Base-by-base conservation (phyloP, 1,140 invertebrate species). In the Metopolophium dirhodum region DNA sequence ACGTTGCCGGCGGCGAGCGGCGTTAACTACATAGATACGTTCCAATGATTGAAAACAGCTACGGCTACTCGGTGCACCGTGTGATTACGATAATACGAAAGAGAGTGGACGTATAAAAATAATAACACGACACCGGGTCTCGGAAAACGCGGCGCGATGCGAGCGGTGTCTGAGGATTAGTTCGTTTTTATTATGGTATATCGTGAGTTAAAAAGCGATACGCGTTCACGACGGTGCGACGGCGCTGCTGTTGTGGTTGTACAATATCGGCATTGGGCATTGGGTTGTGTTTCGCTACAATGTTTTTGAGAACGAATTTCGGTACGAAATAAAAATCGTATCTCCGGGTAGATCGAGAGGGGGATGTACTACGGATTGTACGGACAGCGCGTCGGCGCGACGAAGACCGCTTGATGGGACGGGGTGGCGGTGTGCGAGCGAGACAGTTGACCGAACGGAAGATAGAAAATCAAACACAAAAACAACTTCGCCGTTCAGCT, bases 381-480 rank as follows among this genome's bases (percentile, higher is more conserved):
- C 26, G 20, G 57, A 92, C 47, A 54, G 91, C 77, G 91, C 35
- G 68, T n/a, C 47, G 54, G 91, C 45, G 77, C 47, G 91, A 51
- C 68, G 90, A 11, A 37, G 90, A 83, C 22, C 41, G 30, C 68
- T 47, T 18, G 45, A 35, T 20, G 51, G 26, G 77, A 41, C 61
- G 61, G 61, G 47, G 30, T 45, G 41, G 20, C 11, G 49, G 91
- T n/a, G 90, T 82, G 90, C 18, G 90, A 82, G 41, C 68, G 82
- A 83, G 77, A 51, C 1, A 11, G 23, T 22, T 6, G 47, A n/a
- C 45, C 45, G 82, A 85, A 92, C 41, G 35, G 82, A 51, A 92
- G 91, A 92, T 85, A 92, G 91, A 92, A 92, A 92, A 92, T 51
- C 77, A 37, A 85, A 92, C 68, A 82, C 68, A 82, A 92, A 92